phyloP scores from a whole-genome alignment of 1,140 invertebrate genomes.

The Linepithema humile region DNA sequence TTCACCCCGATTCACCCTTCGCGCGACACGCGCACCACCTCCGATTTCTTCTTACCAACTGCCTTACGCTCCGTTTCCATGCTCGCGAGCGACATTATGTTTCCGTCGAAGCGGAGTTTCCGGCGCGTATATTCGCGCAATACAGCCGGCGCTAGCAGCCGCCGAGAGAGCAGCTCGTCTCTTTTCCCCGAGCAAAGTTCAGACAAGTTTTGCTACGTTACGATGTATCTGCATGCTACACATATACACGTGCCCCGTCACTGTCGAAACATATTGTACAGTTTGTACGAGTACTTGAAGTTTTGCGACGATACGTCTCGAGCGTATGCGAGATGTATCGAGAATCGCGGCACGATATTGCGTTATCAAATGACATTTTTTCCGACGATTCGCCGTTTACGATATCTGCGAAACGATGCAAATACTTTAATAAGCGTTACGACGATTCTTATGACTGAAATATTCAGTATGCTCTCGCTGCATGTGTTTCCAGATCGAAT shows the following conservation, averaged over 20 bases:
- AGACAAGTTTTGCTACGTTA: slow-evolving; percentile 68
- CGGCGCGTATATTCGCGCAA: slow-evolving; percentile 61
- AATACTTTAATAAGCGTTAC: not conserved
- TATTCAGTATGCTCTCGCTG: not conserved
- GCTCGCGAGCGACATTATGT: slow-evolving; percentile 69
- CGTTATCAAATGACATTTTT: not conserved
- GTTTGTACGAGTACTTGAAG: slow-evolving; percentile 78
- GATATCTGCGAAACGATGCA: not conserved
- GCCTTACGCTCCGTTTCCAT: slow-evolving; percentile 62
- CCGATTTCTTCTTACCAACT: slow-evolving; percentile 65
- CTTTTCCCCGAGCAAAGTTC: slow-evolving; percentile 65
- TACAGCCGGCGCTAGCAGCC: slow-evolving; percentile 40
- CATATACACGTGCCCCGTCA: slow-evolving; percentile 33
- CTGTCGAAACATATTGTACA: slow-evolving; percentile 73
- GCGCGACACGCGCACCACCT: slow-evolving; percentile 57
- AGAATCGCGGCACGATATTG: not conserved
- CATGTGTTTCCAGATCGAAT: not conserved
- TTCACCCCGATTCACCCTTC: slow-evolving; percentile 49
- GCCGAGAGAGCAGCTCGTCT: slow-evolving; percentile 3
- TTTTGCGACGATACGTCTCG: slow-evolving; percentile 68
- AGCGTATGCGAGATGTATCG: not conserved
- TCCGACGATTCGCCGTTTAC: not conserved
- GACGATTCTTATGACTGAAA: too few species aligned
- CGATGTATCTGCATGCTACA: slow-evolving; percentile 48
- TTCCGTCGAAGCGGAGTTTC: slow-evolving; percentile 72